These are phyloP conservation scores for Thymelicus acteon DNA, from an alignment of 2,888 invertebrate genomes.

Conservation along the genomic window DNA sequence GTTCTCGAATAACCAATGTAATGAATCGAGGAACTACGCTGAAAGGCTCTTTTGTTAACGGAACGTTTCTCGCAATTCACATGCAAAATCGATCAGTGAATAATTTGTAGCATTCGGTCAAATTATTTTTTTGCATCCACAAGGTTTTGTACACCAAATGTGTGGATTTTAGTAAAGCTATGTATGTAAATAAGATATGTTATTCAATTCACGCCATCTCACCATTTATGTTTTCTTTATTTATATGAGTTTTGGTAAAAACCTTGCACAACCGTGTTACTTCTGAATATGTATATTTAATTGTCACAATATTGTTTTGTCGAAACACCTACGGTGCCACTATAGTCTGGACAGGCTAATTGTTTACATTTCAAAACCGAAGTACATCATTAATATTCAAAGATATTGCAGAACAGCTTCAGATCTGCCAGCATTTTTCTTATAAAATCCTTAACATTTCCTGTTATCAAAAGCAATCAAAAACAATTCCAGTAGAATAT, in stretches of 20 bases:
- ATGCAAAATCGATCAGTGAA: constrained; percentile 48
- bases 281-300: too few species aligned
- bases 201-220: too few species aligned
- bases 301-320: too few species aligned
- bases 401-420: background rate
- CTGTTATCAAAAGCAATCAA: constrained; percentile 2
- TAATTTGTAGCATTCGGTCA: constrained; percentile 8
- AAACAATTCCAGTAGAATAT: constrained; percentile 7
- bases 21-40: constrained; percentile 72
- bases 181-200: background rate
- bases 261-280: too few species aligned
- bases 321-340: too few species aligned
- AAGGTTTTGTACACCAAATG: background rate
- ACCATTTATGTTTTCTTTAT: too few species aligned
- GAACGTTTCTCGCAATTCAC: constrained; percentile 56
- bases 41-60: constrained; percentile 62
- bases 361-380: too few species aligned
- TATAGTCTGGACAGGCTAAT: too few species aligned
- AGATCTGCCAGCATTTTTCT: background rate
- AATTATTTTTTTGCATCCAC: constrained; percentile 6
- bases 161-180: background rate
- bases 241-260: too few species aligned
- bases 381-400: too few species aligned
- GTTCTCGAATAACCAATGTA: constrained; percentile 55
- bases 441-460: background rate